Percentiles rank a stretch among this genome's conserved stretches.
phyloP scores from a whole-genome alignment of 2,888 invertebrate species.

The Ophioninae sp. region DNA sequence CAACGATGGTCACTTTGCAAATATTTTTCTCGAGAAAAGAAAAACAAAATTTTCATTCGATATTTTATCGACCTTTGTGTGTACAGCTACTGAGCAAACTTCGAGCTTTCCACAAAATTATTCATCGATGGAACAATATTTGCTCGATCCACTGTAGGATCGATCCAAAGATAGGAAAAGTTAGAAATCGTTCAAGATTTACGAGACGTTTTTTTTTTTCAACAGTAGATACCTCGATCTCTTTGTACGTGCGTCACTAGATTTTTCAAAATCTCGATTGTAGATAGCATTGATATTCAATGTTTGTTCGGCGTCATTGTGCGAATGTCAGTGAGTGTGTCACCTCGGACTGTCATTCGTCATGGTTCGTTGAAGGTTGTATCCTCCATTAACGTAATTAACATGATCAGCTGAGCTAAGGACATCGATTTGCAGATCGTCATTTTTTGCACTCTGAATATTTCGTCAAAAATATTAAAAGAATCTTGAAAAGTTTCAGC shows the following conservation, averaged over 20 bases:
- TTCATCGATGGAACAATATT: background rate
- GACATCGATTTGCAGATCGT: too few species aligned
- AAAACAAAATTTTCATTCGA: too few species aligned
- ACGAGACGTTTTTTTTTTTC: too few species aligned
- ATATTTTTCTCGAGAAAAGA: too few species aligned
- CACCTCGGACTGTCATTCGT: background rate
- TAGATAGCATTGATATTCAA: background rate
- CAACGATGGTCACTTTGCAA: too few species aligned
- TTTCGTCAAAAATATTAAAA: too few species aligned
- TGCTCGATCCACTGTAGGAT: background rate
- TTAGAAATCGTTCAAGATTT: background rate
- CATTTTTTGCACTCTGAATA: too few species aligned
- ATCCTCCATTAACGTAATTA: conserved; percentile 8
- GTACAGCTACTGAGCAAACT: too few species aligned
- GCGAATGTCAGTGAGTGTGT: conserved; percentile 8
- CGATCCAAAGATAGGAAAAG: background rate
- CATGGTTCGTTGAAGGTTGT: conserved; percentile 1
- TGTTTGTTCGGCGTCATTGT: background rate
- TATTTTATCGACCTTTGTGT: too few species aligned
- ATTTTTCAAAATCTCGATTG: background rate
- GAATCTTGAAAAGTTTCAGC: too few species aligned
- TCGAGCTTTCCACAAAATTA: too few species aligned
- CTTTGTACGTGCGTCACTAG: conserved; percentile 6
- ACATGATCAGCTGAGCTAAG: too few species aligned
- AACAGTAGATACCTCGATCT: background rate